phyloP scores from a whole-genome alignment of 2,797 vertebrate species.

The Heterohyrax brucei region DNA sequence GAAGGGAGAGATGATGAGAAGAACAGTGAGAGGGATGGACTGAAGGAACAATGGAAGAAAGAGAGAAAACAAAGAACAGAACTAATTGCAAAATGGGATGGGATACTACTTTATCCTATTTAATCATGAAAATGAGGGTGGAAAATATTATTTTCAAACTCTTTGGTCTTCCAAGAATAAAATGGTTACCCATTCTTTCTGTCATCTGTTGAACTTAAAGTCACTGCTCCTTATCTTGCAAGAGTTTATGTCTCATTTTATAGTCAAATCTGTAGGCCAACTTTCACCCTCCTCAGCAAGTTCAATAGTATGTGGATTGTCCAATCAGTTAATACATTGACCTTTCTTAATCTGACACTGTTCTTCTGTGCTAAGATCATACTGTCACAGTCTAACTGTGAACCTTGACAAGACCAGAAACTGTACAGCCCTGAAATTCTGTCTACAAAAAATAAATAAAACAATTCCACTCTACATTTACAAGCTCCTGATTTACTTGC shows the following conservation, averaged over 20 bases:
- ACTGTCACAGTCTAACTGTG: background rate
- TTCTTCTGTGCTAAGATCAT: background rate
- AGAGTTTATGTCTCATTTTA: background rate
- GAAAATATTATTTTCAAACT: background rate
- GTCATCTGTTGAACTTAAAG: background rate
- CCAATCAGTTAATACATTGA: background rate
- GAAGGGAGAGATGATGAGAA: too few relatives aligned
- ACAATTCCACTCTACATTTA: background rate
- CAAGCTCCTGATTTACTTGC: background rate
- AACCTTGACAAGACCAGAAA: background rate
- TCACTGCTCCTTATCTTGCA: background rate
- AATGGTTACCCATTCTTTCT: background rate
- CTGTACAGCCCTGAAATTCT: background rate
- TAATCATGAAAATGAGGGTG: background rate
- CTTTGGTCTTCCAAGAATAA: background rate
- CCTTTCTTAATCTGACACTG: background rate
- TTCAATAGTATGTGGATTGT: background rate
- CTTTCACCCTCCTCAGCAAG: background rate
- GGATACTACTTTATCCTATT: background rate
- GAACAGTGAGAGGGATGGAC: too few relatives aligned
- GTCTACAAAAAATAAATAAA: background rate
- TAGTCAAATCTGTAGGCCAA: background rate
- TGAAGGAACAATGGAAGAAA: too few relatives aligned
- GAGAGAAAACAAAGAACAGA: background rate
- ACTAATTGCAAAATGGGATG: background rate